Percentiles rank a stretch among this genome's conserved stretches.
Evolutionary conservation across 2,888 invertebrate genomes (phyloP).

Genomic region (Tribolium freemani): DNA sequence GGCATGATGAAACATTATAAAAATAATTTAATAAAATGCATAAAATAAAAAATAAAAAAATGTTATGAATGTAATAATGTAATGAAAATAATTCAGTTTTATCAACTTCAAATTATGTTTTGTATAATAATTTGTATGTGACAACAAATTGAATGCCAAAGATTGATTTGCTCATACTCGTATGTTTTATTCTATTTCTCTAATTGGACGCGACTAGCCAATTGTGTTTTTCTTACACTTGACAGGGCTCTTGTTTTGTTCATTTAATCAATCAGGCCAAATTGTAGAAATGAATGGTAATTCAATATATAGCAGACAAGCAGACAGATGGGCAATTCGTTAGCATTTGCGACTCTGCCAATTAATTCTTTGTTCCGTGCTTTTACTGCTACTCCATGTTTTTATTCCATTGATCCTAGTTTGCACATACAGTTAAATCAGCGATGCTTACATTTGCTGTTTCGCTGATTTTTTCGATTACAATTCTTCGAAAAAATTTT

Average conservation of each 20-base stretch:
- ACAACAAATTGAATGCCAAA: too few relatives aligned
- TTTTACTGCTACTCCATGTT: conserved; percentile 32
- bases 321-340: conserved; percentile 52
- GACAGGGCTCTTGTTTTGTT: conserved; percentile 38
- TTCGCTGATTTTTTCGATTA: not conserved
- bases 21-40: conserved; percentile 1
- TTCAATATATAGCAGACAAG: conserved; percentile 51
- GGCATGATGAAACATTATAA: not conserved
- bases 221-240: conserved; percentile 10
- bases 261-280: conserved; percentile 48
- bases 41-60: not conserved
- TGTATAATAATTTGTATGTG: not conserved
- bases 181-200: too few relatives aligned
- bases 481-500: too few relatives aligned
- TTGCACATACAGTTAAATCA: conserved; percentile 39
- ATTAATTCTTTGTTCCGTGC: conserved; percentile 52
- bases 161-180: too few relatives aligned
- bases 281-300: conserved; percentile 51
- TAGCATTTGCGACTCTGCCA: conserved; percentile 51
- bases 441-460: conserved; percentile 21
- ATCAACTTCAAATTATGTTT: not conserved
- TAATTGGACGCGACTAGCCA: not conserved
- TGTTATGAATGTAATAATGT: not conserved
- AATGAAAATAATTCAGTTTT: not conserved
- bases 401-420: conserved; percentile 42